These are phyloP conservation scores for Enchytraeus crypticus DNA, from an alignment of 2,888 invertebrate genomes.

Conservation along the genomic window DNA sequence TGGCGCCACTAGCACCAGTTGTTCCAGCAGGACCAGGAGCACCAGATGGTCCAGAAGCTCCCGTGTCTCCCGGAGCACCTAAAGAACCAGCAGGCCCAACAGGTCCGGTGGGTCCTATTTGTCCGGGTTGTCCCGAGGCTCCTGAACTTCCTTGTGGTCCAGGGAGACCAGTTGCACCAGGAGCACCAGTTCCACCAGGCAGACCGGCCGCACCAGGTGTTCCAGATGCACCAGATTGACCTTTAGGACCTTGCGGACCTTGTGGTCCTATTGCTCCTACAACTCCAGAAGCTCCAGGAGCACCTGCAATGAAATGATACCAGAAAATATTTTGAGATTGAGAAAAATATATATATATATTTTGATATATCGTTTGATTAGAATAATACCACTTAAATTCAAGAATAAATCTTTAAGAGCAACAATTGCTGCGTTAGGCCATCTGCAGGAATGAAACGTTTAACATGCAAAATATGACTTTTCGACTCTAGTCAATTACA, in stretches of 20 bases:
- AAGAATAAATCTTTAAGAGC: no score
- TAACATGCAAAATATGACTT: no score
- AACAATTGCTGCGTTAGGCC: no score
- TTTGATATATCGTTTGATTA: no score
- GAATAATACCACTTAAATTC: no score
- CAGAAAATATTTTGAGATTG: no score
- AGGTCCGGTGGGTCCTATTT: background rate
- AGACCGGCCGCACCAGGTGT: conserved; percentile 9
- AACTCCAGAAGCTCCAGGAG: conserved; percentile 16
- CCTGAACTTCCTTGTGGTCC: conserved; percentile 15
- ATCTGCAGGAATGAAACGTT: no score
- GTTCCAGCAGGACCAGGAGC: background rate
- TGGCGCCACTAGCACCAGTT: background rate
- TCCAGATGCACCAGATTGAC: conserved; percentile 13
- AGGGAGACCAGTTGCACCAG: conserved; percentile 9
- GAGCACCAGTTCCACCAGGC: conserved; percentile 55
- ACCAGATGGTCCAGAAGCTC: background rate
- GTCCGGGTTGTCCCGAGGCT: background rate
- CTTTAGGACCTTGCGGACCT: conserved; percentile 49
- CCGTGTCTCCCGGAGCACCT: background rate
- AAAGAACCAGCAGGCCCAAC: background rate
- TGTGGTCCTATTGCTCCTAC: conserved; percentile 41
- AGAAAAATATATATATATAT: no score
- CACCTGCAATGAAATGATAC: no score
- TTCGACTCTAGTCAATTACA: no score